Conservation (phyloP, 2,113 vertebrate species). For the Erythrocercus mccallii region DNA sequence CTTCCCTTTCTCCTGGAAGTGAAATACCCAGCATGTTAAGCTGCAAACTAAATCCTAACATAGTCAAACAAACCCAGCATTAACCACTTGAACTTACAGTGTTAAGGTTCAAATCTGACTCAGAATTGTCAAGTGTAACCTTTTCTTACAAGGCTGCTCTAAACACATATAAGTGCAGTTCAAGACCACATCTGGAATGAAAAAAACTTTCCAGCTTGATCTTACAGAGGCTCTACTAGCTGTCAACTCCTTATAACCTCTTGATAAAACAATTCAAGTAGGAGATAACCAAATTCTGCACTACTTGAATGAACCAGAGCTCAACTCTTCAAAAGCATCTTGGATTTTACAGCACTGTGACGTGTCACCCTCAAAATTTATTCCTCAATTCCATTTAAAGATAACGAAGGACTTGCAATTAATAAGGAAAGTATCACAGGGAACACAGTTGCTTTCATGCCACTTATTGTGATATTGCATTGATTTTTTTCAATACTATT, state of each 20-base stretch:
- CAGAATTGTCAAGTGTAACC: constrained; percentile 40
- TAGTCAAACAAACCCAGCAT: constrained; percentile 53
- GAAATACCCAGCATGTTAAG: neutral
- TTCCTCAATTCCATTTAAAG: neutral
- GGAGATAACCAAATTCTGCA: neutral
- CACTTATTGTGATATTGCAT: neutral
- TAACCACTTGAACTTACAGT: constrained; percentile 59
- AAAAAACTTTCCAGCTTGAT: neutral
- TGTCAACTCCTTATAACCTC: constrained; percentile 33
- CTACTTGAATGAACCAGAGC: neutral
- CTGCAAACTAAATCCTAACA: constrained; percentile 56
- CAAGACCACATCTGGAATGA: constrained; percentile 21
- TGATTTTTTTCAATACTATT: neutral
- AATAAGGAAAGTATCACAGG: neutral
- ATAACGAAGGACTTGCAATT: neutral
- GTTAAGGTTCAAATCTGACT: constrained; percentile 45
- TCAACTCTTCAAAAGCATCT: neutral
- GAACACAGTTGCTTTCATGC: neutral
- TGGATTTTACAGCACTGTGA: neutral
- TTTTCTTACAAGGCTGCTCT: constrained; percentile 19
- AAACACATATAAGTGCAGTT: constrained; percentile 29
- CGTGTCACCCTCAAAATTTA: neutral
- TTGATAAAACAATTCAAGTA: constrained; percentile 32
- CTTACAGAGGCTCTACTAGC: neutral
- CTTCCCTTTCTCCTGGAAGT: constrained; percentile 31